Percentiles rank a stretch among this genome's conserved stretches.
Evolutionary conservation across 2,113 vertebrate species (phyloP).

Genomic region (Fregata magnificens): DNA sequence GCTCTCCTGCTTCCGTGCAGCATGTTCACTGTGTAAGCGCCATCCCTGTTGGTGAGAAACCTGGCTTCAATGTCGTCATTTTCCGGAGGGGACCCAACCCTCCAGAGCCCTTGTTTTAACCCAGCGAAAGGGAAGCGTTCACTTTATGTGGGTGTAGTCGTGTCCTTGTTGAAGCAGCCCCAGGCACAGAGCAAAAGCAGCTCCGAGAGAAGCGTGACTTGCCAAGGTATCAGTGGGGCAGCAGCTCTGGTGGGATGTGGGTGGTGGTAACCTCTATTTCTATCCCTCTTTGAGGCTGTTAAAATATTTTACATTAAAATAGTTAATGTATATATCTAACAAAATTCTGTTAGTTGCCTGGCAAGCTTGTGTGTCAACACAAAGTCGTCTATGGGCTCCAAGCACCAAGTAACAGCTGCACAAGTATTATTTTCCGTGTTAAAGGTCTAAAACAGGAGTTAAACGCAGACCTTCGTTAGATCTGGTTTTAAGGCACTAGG

Average conservation of each 20-base stretch:
- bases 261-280: neutral
- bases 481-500: neutral
- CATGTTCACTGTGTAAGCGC: neutral
- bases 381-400: neutral
- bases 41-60: accelerated
- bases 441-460: neutral
- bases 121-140: neutral
- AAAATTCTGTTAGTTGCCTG: neutral
- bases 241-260: neutral
- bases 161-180: neutral
- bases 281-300: neutral
- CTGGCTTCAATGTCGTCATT: accelerated
- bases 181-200: neutral
- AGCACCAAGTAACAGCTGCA: neutral
- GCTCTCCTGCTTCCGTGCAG: accelerated
- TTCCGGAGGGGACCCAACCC: accelerated
- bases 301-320: neutral
- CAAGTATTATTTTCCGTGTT: neutral
- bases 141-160: accelerated
- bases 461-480: neutral
- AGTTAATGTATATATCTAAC: neutral
- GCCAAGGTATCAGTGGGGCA: neutral
- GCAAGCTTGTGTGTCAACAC: neutral
- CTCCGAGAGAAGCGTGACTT: neutral
- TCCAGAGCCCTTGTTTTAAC: neutral